phyloP scores from a whole-genome alignment of 2,113 vertebrate species.

The Pteruthius melanotis region DNA sequence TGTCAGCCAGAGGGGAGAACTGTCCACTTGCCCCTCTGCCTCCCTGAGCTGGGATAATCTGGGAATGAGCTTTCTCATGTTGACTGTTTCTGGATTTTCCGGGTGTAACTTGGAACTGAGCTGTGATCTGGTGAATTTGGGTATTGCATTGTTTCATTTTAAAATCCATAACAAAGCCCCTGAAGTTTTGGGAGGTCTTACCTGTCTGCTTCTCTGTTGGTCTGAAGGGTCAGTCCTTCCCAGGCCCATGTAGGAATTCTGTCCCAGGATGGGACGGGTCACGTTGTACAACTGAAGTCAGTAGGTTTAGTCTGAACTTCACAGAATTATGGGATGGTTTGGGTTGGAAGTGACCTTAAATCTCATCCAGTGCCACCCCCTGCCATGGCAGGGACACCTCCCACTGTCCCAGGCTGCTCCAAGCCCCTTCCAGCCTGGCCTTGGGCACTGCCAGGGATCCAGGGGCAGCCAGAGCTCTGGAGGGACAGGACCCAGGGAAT shows the following conservation, averaged over 20 bases:
- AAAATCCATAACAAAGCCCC: rapidly evolving
- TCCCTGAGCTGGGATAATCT: rapidly evolving
- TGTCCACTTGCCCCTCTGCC: neutral
- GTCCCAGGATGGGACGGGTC: neutral
- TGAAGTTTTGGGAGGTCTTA: neutral
- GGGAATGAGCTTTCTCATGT: neutral
- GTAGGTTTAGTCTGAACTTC: neutral
- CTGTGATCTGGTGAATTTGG: neutral
- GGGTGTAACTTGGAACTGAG: rapidly evolving
- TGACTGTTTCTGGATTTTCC: rapidly evolving
- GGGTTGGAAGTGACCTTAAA: neutral
- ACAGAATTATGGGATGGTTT: neutral
- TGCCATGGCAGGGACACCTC: neutral
- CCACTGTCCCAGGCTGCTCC: neutral
- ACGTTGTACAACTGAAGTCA: rapidly evolving
- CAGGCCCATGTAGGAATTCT: neutral
- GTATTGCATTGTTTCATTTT: neutral
- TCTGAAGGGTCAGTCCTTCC: neutral
- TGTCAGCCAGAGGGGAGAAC: neutral
- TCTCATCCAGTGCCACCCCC: neutral
- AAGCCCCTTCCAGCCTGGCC: rapidly evolving
- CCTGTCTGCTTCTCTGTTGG: neutral
- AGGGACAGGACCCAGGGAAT: neutral
- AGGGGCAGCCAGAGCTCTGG: neutral
- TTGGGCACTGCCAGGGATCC: neutral